Percentiles rank a stretch among this genome's conserved stretches.
Evolutionary conservation across 2,888 invertebrate species (phyloP).

Genomic region (Amitus sp.): DNA sequence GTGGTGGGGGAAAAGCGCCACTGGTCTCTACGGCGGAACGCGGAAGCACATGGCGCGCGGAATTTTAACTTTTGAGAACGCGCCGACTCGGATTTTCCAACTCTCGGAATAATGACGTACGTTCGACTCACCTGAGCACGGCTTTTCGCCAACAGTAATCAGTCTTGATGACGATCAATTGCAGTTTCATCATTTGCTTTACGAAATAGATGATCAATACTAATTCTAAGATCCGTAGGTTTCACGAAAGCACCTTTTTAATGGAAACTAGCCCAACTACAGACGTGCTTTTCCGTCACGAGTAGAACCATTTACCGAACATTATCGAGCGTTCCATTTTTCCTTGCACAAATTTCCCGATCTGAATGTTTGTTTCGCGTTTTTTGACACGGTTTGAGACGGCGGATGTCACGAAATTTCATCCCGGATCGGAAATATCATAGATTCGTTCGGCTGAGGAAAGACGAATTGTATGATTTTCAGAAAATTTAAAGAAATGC

Average conservation of each 20-base stretch:
- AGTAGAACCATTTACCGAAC: slow-evolving; percentile 17
- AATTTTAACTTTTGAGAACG: too few species aligned
- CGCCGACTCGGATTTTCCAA: too few species aligned
- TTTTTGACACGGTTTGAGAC: not conserved
- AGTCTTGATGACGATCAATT: slow-evolving; percentile 61
- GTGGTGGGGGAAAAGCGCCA: too few species aligned
- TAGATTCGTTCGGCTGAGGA: not conserved
- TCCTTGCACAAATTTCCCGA: not conserved
- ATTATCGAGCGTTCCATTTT: slow-evolving; percentile 8
- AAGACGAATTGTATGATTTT: too few species aligned
- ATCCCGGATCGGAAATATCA: not conserved
- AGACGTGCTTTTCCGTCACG: slow-evolving; percentile 28
- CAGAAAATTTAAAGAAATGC: slow-evolving; percentile 3
- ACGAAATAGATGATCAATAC: too few species aligned
- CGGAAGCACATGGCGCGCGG: too few species aligned
- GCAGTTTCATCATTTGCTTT: slow-evolving; percentile 64
- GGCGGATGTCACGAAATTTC: not conserved
- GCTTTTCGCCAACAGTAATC: slow-evolving; percentile 62
- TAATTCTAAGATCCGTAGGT: too few species aligned
- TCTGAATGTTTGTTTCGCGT: not conserved
- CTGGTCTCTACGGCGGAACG: too few species aligned
- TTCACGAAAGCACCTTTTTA: not conserved
- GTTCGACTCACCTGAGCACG: slow-evolving; percentile 56
- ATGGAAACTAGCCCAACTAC: not conserved
- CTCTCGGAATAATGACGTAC: too few species aligned